Evolutionary conservation across 2,113 vertebrate genomes (phyloP).

Genomic region (Gila orcuttii): DNA sequence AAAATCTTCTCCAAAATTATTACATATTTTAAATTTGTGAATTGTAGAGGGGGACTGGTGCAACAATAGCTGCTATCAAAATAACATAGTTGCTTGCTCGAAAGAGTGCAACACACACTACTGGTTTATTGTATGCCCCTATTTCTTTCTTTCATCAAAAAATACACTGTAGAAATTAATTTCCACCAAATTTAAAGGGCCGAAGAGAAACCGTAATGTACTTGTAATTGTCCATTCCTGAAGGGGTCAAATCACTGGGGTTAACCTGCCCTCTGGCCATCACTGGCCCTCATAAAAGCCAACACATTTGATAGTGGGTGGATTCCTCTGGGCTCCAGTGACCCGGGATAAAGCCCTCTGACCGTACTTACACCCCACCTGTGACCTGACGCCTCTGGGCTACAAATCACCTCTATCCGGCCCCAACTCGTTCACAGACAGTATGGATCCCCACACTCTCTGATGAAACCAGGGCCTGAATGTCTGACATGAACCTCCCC

Average conservation of each 20-base stretch:
- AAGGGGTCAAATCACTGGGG: not conserved
- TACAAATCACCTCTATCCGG: slow-evolving; percentile 61
- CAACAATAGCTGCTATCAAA: not conserved
- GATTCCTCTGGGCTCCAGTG: slow-evolving; percentile 63
- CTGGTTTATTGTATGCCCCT: not conserved
- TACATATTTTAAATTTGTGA: too few relatives aligned
- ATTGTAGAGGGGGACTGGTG: not conserved
- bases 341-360: slow-evolving; percentile 53
- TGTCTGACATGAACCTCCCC: slow-evolving; percentile 69
- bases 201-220: not conserved
- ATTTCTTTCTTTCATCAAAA: not conserved
- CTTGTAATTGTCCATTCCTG: slow-evolving; percentile 28
- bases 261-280: slow-evolving; percentile 45
- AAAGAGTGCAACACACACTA: not conserved
- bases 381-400: slow-evolving; percentile 58
- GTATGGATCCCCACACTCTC: slow-evolving; percentile 68
- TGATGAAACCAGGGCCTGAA: slow-evolving; percentile 68
- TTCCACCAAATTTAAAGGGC: not conserved
- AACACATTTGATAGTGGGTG: slow-evolving; percentile 60
- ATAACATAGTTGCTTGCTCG: not conserved
- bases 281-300: slow-evolving; percentile 62
- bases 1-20: not conserved
- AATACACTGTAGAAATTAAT: not conserved
- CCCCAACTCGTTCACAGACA: slow-evolving; percentile 55
- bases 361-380: slow-evolving; percentile 55